phyloP scores from a whole-genome alignment of 23 tunicate genomes.

The Trididemnum nubilum region DNA sequence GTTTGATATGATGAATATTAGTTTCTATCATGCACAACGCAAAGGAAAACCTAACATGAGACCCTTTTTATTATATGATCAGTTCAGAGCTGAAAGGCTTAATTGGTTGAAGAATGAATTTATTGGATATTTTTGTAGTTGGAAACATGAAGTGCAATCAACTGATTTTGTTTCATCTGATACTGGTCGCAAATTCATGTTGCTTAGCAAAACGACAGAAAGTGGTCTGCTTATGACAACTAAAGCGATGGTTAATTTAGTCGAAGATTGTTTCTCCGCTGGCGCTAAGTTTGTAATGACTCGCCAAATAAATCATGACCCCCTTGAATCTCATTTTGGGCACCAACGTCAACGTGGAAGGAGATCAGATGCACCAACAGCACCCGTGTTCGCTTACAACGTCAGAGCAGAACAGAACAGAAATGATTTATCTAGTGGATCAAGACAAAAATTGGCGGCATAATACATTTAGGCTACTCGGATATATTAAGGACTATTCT shows the following conservation, averaged over 20 bases:
- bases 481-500: too few species aligned
- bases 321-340: slow-evolving; percentile 8
- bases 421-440: too few species aligned
- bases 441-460: too few species aligned
- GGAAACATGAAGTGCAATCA: slow-evolving; percentile 7
- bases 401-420: too few species aligned
- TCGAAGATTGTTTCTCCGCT: slow-evolving; percentile 2
- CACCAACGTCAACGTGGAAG: slow-evolving; percentile 22
- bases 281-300: slow-evolving; percentile 11
- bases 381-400: neutral
- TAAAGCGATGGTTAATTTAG: slow-evolving; percentile 2
- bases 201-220: slow-evolving; percentile 3
- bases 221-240: slow-evolving; percentile 5
- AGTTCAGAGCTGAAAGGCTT: neutral
- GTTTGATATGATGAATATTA: slow-evolving; percentile 3
- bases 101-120: neutral
- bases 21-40: slow-evolving; percentile 1
- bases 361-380: slow-evolving; percentile 18
- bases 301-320: slow-evolving; percentile 18
- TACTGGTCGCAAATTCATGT: neutral
- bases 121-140: neutral
- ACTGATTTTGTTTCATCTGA: neutral
- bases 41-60: slow-evolving; percentile 1
- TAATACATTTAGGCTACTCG: too few species aligned
- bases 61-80: neutral